Evolutionary conservation across 1,140 invertebrate genomes (phyloP), one percentile per base, ranked within the genome.

Genomic region (Drosophila pruinosa): DNA sequence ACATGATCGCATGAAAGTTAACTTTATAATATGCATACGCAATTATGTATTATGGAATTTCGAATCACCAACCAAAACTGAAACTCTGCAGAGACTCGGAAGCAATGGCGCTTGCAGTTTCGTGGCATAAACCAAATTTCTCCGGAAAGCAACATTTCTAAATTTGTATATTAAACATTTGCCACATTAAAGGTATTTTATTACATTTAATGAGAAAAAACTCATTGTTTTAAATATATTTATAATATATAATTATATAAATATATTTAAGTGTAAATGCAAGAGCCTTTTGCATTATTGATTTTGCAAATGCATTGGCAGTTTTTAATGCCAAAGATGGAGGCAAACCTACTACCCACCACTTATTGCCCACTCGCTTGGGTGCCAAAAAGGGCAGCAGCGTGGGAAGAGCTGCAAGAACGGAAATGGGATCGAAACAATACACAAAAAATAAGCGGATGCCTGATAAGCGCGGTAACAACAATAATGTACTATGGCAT

Each of bases 301-400:
- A 45, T 45, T 45, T 45, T 19, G 21, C 41, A 21, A 45, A 31
- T 56, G 39, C 50, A 58, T 58, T 47, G 50, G 10, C 59, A 63
- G 22, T 36, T 31, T 57, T 31, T 14, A 47, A 7, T 47, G n/a
- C 31, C 31, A 34, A 47, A 26, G 41, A n/a, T 21, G 19, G 21
- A 12, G 5, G 7, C 12, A 4, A 19, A 41, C 5, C 26, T 45
- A n/a, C 28, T n/a, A 2, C 48, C 48, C 34, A 52, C 56, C 15
- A 48, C 43, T n/a, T 12, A 34, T 24, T 41, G 28, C 8, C 36
- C 36, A 24, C 19, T 17, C 12, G 58, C 21, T 26, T 50, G 48
- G 41, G 14, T 26, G 50, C 28, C 19, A 52, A 59, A 48, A 15
- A 63, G 67, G 26, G 21, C 39, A 68, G 4, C 4, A 45, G 65